Evolutionary conservation across 53 echinoderm and acorn worm genomes (phyloP).

Genomic region (Mesocentrotus franciscanus): DNA sequence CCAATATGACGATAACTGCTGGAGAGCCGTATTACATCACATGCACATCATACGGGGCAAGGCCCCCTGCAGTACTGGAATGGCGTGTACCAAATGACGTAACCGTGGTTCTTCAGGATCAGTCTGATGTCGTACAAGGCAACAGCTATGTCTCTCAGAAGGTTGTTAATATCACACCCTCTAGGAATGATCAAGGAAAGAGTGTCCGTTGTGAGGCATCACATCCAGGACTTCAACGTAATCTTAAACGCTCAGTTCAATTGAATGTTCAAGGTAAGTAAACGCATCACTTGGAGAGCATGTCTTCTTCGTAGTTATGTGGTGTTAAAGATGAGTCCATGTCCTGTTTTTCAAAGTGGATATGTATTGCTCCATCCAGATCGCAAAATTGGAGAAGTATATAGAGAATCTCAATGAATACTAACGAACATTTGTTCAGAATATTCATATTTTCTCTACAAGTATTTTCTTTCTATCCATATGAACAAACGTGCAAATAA

Average conservation of each 20-base stretch:
- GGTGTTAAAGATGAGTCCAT: too few species aligned
- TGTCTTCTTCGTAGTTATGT: too few species aligned
- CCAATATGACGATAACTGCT: background rate
- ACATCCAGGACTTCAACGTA: background rate
- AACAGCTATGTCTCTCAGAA: background rate
- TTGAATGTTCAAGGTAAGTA: background rate
- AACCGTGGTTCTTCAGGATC: background rate
- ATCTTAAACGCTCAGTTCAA: background rate
- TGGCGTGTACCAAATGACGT: background rate
- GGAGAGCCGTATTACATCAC: background rate
- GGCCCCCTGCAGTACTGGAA: background rate
- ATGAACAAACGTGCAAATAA: too few species aligned
- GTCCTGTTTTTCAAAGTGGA: too few species aligned
- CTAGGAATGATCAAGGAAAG: background rate
- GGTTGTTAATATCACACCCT: background rate
- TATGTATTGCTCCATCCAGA: too few species aligned
- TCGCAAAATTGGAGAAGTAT: too few species aligned
- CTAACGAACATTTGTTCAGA: too few species aligned
- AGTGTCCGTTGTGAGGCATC: background rate
- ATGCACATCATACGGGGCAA: background rate
- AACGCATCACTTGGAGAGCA: too few species aligned
- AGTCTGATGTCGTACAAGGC: background rate
- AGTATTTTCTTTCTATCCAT: too few species aligned
- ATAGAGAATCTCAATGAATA: too few species aligned
- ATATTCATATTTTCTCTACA: too few species aligned